These are phyloP conservation scores for Dimorphilus gyrociliatus DNA, from an alignment of 2,888 invertebrate genomes.

Conservation along the genomic window DNA sequence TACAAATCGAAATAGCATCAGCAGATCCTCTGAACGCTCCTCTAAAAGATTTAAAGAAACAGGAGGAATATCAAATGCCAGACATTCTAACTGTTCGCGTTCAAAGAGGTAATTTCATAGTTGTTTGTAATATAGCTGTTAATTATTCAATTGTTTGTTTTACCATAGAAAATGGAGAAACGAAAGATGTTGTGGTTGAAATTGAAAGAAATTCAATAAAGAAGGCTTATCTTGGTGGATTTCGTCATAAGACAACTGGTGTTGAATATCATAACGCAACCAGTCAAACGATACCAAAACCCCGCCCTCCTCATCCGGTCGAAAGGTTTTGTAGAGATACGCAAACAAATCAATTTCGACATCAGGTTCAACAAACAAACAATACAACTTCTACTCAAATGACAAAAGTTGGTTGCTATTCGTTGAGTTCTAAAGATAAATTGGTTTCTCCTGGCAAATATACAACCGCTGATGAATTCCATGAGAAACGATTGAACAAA, in stretches of 20 bases:
- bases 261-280: constrained; percentile 61
- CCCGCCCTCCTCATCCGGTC: constrained; percentile 17
- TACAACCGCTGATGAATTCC: constrained; percentile 32
- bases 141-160: not conserved
- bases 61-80: constrained; percentile 33
- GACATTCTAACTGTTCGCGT: constrained; percentile 35
- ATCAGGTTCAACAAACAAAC: constrained; percentile 29
- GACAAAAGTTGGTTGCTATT: constrained; percentile 35
- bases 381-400: constrained; percentile 37
- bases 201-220: constrained; percentile 30
- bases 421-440: constrained; percentile 30
- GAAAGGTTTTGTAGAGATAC: constrained; percentile 33
- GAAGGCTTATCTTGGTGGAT: constrained; percentile 69
- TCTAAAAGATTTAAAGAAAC: constrained; percentile 25
- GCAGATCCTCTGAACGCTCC: constrained; percentile 33
- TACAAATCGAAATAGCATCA: constrained; percentile 33
- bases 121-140: no score
- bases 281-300: constrained; percentile 52
- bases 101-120: constrained; percentile 18
- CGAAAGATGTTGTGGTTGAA: constrained; percentile 33
- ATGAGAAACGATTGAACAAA: constrained; percentile 17
- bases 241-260: constrained; percentile 52
- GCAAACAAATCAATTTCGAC: constrained; percentile 31
- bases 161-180: constrained; percentile 21
- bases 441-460: constrained; percentile 31